Evolutionary conservation across 2,888 invertebrate species (phyloP).

Genomic region (Synanthedon tipuliformis): DNA sequence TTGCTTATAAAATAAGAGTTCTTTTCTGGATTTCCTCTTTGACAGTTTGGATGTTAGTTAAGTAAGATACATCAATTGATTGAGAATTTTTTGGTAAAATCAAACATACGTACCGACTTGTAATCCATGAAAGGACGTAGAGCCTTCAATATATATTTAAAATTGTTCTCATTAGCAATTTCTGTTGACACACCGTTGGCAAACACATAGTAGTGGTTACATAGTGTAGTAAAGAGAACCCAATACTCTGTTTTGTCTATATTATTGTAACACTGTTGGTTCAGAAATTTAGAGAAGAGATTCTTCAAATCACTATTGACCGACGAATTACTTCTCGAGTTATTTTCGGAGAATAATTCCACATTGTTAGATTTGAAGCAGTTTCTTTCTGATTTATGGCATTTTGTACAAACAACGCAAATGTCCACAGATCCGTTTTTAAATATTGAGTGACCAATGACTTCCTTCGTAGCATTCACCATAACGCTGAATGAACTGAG

Average conservation of each 20-base stretch:
- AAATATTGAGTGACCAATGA: constrained; percentile 32
- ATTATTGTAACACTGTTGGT: constrained; percentile 35
- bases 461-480: constrained; percentile 14
- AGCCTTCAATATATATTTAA: constrained; percentile 30
- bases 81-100: background rate
- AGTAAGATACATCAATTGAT: no score
- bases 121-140: constrained; percentile 33
- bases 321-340: constrained; percentile 25
- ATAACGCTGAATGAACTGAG: constrained; percentile 30
- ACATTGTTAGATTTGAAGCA: constrained; percentile 9
- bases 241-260: constrained; percentile 33
- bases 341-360: constrained; percentile 24
- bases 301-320: constrained; percentile 28
- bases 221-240: constrained; percentile 32
- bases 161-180: constrained; percentile 35
- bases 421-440: constrained; percentile 24
- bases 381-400: constrained; percentile 21
- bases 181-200: constrained; percentile 32
- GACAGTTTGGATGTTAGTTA: no score
- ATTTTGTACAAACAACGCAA: constrained; percentile 38
- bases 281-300: constrained; percentile 48
- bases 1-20: no score
- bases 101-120: constrained; percentile 16
- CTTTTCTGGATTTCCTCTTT: no score
- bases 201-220: constrained; percentile 51